Base-by-base conservation (phyloP, 1,140 invertebrate genomes). In the Papilio polytes region DNA sequence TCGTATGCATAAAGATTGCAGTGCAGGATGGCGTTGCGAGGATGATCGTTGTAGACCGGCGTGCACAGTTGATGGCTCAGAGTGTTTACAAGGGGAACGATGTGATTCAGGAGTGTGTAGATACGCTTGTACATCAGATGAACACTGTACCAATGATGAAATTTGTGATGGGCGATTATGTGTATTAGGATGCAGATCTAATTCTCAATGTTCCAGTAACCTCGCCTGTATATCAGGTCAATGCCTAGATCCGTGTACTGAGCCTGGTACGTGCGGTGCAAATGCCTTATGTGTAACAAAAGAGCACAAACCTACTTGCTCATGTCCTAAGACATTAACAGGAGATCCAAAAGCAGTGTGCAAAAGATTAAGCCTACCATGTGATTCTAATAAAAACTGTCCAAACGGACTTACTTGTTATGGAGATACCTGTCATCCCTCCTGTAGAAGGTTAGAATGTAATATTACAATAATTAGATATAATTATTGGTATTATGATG, bases 101-200 rank as follows among this genome's bases (percentile, higher is more conserved):
- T 98, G 98, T 87, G 94, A 80, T 95, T 96, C 96, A 59, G 96
- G 96, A 20, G 95, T 96, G 13, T 99, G 98, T 88, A 96, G 97
- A 72, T 97, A 97, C 2, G 96, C 98, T 10, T 99, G 98, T 86
- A 97, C 97, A 6, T 96, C 97, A 7, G 97, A 98, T 87, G 90
- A 92, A 18, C 91, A 98, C 87, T 99, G 98, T 87, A 96, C 97
- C 20, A 97, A 96, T 85, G 98, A 97, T 31, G 98, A 98, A 95
- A 96, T 98, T 36, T 99, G 98, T 88, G 96, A 98, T 84, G 97
- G 97, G 10, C 92, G 98, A n/a, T 95, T 97, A 56, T 98, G 98
- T 88, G 90, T 96, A 13, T 94, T 96, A 72, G 98, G 98, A 36
- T 99, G 98, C 89, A 96, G 98, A 87, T 96, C 97, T n/a, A 96